Percentiles rank a stretch among this genome's conserved stretches.
phyloP scores from a whole-genome alignment of 2,888 invertebrate genomes.

The Watsonalla cultraria region DNA sequence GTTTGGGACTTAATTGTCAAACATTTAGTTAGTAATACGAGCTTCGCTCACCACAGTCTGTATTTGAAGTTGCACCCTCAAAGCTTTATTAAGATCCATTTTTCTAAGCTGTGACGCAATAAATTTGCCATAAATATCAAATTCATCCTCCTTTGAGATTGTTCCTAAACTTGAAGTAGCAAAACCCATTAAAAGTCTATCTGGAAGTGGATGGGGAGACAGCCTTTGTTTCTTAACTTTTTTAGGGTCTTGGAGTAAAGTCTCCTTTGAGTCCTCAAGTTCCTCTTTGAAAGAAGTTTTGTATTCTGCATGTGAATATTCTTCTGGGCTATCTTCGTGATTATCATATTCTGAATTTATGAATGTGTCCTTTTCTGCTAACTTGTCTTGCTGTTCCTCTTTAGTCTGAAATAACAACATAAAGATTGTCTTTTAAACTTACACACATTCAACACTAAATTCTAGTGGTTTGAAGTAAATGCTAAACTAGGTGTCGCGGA shows the following conservation, averaged over 20 bases:
- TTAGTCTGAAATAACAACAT: too few relatives aligned
- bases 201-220: slow-evolving; percentile 38
- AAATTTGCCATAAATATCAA: slow-evolving; percentile 68
- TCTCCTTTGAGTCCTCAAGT: slow-evolving; percentile 22
- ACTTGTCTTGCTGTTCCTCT: too few relatives aligned
- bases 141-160: slow-evolving; percentile 54
- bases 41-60: slow-evolving; percentile 63
- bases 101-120: slow-evolving; percentile 65
- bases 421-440: too few relatives aligned
- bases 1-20: slow-evolving; percentile 1
- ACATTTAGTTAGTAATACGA: slow-evolving; percentile 38
- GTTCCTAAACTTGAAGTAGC: slow-evolving; percentile 31
- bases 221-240: slow-evolving; percentile 45
- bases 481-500: too few relatives aligned
- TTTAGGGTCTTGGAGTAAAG: slow-evolving; percentile 25
- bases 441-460: too few relatives aligned
- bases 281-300: slow-evolving; percentile 40
- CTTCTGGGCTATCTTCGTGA: too few relatives aligned
- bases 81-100: slow-evolving; percentile 56
- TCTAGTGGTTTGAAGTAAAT: too few relatives aligned
- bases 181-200: slow-evolving; percentile 32
- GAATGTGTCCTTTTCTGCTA: slow-evolving; percentile 24
- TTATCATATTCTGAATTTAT: slow-evolving; percentile 15
- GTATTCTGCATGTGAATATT: slow-evolving; percentile 23
- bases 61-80: slow-evolving; percentile 60